Evolutionary conservation across 2,113 vertebrate genomes (phyloP), one percentile per base, ranked within the genome.

Genomic region (Pampusana beccarii): DNA sequence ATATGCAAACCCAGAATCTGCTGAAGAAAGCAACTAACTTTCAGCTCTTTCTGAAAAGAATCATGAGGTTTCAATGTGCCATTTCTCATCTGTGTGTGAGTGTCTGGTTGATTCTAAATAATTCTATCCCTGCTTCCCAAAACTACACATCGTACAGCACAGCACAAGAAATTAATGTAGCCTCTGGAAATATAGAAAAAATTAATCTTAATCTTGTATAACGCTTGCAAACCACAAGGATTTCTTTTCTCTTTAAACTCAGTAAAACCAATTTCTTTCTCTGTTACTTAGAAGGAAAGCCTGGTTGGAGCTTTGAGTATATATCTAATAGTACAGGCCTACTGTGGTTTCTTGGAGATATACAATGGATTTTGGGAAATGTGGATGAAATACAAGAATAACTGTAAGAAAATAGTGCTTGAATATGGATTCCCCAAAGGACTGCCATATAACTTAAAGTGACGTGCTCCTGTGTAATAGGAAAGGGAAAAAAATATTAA

Each of bases 391-490:
- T 90, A 86, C 21, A 92, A 88, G 62, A 88, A 58, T 83, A 93
- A 83, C 33, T 74, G 29, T 51, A 88, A 84, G 79, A 96, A 96
- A 94, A 92, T 16, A 84, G 44, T 42, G 18, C 56, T 80, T 90
- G 67, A 95, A 93, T 93, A 46, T 33, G 85, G 71, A 95, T 71
- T 74, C 69, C 84, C 78, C 44, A 73, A 85, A 94, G 80, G 74
- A 57, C 31, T 77, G 64, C 78, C 86, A 92, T 67, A 60, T 40
- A 93, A 86, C 13, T 94, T 92, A 95, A 78, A 96, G 31, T 78
- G 90, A 96, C 88, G 72, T 78, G 80, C 34, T 92, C 42, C 65
- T 92, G 33, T 92, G 38, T 90, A 80, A 88, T 78, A 95, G 74
- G 64, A 69, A 70, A 89, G 44, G 61, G 70, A 44, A 83, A 88